Evolutionary conservation across 2,797 vertebrate genomes (phyloP).

Genomic region (Macropus fuliginosus): DNA sequence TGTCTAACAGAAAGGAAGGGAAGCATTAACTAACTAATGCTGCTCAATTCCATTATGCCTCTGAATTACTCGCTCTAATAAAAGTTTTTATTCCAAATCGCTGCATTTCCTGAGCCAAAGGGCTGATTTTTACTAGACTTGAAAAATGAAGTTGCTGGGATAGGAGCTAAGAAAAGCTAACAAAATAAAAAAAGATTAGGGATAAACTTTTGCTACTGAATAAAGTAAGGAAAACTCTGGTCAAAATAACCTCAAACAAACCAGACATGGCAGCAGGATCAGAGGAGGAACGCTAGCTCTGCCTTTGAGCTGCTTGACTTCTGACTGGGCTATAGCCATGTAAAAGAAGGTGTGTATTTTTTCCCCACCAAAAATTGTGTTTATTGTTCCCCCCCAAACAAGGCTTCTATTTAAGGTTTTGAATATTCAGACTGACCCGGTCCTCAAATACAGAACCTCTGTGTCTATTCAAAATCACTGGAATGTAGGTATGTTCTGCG

Average conservation of each 20-base stretch:
- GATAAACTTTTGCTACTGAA: constrained; percentile 1
- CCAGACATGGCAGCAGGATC: not conserved
- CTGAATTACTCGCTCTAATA: constrained; percentile 9
- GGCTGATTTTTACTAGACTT: constrained; percentile 13
- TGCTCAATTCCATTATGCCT: not conserved
- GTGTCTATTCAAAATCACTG: constrained; percentile 28
- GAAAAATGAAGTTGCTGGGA: not conserved
- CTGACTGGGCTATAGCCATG: not conserved
- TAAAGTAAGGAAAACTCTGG: not conserved
- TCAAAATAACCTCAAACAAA: not conserved
- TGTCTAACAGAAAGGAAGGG: constrained; percentile 1
- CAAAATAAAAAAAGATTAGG: constrained; percentile 22
- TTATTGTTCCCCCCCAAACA: not conserved
- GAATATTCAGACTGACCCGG: constrained; percentile 30
- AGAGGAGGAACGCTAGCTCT: constrained; percentile 28
- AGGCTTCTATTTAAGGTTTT: constrained; percentile 28
- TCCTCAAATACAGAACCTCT: not conserved
- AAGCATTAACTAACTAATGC: constrained; percentile 8
- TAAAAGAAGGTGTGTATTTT: constrained; percentile 5
- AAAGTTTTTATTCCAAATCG: not conserved
- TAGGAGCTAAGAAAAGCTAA: constrained; percentile 5
- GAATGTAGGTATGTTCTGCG: constrained; percentile 4
- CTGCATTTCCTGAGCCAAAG: not conserved
- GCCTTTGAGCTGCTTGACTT: not conserved
- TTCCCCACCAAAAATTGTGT: constrained; percentile 32